Base-by-base conservation (phyloP, 2,113 vertebrate species). In the Rhabdomys dilectus region DNA sequence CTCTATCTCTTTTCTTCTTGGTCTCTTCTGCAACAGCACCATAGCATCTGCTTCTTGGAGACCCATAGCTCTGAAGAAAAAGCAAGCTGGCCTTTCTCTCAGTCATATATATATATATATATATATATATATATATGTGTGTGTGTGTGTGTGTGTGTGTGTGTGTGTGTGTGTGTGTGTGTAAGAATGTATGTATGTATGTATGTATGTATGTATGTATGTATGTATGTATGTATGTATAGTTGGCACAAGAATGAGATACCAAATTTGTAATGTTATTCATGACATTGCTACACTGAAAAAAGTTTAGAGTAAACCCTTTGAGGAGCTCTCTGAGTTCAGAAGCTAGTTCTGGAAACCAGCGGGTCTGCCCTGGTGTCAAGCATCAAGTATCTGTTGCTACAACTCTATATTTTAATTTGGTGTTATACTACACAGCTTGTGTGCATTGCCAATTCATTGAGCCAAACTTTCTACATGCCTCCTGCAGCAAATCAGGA, bases 341-440 rank as follows among this genome's bases (percentile, higher is more conserved):
- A 75, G 51, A 92, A 82, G 7, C 5, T 70, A 82, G 9, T 42
- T 94, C 34, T 73, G 48, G 70, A 72, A 19, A 84, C 36, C 19
- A 36, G 68, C 62, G 68, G 42, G 8, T 76, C 76, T 64, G 84
- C 60, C 56, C 22, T 84, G 1, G 45, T 73, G 29, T 56, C 29
- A 84, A 53, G 31, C 62, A 78, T 92, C 68, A 90, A 68, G 84
- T 62, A 95, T 78, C 93, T n/a, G 29, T 88, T 88, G 5, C 88
- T 75, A 2, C 53, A 91, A 7, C n/a, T 88, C 78, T 86, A 86
- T 8, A 24, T 51, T 91, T 95, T 70, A 80, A 92, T 70, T 81
- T 94, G 64, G 24, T 94, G 85, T n/a, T 90, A 53, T 53, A 39
- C 89, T 53, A 42, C 36, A 72, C 9, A 85, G 36, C 31, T 92